Conservation (phyloP, 2,888 invertebrate species). For the Temnothorax rugatulus region DNA sequence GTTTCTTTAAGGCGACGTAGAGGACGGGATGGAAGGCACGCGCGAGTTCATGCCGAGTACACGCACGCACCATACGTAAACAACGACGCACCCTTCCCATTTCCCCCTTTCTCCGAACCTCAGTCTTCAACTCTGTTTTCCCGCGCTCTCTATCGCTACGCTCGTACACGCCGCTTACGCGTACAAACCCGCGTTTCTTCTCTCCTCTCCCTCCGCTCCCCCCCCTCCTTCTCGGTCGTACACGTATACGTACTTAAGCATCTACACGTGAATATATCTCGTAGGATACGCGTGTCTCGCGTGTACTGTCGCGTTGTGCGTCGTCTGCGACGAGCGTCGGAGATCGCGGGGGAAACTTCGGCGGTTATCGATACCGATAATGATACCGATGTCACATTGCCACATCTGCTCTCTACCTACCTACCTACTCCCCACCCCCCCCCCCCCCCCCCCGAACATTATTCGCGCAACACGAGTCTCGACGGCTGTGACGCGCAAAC, state of each 20-base stretch:
- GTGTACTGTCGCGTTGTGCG: not conserved
- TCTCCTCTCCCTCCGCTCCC: not conserved
- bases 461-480: not conserved
- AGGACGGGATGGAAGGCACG: conserved; percentile 56
- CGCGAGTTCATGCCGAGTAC: conserved; percentile 28
- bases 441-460: not conserved
- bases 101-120: not conserved
- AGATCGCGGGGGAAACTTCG: conserved; percentile 2
- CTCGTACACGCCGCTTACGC: conserved; percentile 6
- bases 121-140: not conserved
- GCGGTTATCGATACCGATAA: not conserved
- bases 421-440: not conserved
- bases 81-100: conserved; percentile 21
- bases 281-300: conserved; percentile 11
- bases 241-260: conserved; percentile 53
- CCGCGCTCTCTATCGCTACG: not conserved
- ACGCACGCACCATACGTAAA: conserved; percentile 49
- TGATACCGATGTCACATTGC: not conserved
- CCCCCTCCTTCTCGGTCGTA: not conserved
- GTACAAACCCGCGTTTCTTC: not conserved
- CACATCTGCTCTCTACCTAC: conserved; percentile 36
- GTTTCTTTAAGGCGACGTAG: conserved; percentile 59
- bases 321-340: not conserved
- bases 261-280: conserved; percentile 24
- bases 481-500: conserved; percentile 5